Evolutionary conservation across 2,797 vertebrate species (phyloP).

Genomic region (Sebastes iracundus): DNA sequence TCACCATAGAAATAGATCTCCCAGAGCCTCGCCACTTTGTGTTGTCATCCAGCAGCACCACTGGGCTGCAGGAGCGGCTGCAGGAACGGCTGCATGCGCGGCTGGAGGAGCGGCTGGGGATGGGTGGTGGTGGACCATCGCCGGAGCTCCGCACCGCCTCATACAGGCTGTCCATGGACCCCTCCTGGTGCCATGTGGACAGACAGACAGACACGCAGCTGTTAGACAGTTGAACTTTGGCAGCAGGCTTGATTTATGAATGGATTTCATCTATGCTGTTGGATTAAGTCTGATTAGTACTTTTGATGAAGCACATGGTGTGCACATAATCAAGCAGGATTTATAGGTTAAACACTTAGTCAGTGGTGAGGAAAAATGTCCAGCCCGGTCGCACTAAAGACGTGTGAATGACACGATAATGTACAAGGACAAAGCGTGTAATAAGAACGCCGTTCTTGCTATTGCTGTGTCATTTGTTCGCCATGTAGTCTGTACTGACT

Average conservation of each 20-base stretch:
- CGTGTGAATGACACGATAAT: too few relatives aligned
- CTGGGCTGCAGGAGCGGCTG: slow-evolving; percentile 74
- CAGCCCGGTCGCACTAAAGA: too few relatives aligned
- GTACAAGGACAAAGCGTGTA: too few relatives aligned
- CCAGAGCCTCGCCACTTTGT: slow-evolving; percentile 68
- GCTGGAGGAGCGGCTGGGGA: slow-evolving; percentile 70
- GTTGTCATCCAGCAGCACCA: slow-evolving; percentile 57
- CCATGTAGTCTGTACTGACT: too few relatives aligned
- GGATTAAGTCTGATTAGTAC: slow-evolving; percentile 18
- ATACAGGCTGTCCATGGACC: slow-evolving; percentile 94
- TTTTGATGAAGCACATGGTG: background rate
- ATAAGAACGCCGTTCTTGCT: too few relatives aligned
- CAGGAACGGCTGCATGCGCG: slow-evolving; percentile 60
- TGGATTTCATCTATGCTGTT: slow-evolving; percentile 15
- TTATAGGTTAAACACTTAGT: background rate
- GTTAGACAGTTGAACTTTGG: background rate
- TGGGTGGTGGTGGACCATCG: slow-evolving; percentile 69
- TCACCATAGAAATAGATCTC: slow-evolving; percentile 84
- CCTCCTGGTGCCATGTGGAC: slow-evolving; percentile 75
- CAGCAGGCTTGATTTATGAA: slow-evolving; percentile 14
- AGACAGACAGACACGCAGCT: slow-evolving; percentile 22
- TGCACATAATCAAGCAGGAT: background rate
- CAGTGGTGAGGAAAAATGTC: background rate
- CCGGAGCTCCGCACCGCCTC: slow-evolving; percentile 86
- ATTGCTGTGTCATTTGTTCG: too few relatives aligned